phyloP scores from a whole-genome alignment of 2,113 vertebrate species.

The Hippocampus barbouri region DNA sequence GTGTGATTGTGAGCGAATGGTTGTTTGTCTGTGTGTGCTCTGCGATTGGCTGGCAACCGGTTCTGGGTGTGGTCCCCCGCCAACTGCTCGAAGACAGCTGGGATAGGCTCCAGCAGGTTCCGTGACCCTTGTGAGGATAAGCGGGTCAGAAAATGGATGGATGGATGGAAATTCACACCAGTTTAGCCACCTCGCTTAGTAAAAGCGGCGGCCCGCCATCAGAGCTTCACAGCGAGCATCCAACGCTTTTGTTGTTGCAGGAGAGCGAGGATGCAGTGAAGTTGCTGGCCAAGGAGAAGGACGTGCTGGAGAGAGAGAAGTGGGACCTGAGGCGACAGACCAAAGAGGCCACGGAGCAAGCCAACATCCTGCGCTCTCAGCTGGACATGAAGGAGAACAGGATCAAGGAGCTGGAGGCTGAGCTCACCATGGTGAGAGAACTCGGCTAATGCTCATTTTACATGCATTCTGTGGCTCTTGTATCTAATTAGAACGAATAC shows the following conservation, averaged over 20 bases:
- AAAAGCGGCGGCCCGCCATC: neutral
- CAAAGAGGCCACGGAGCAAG: slow-evolving; percentile 94
- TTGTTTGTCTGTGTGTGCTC: too few species aligned
- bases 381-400: slow-evolving; percentile 97
- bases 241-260: slow-evolving; percentile 56
- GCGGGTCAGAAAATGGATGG: too few species aligned
- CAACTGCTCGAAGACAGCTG: too few species aligned
- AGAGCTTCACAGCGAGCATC: neutral
- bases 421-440: slow-evolving; percentile 91
- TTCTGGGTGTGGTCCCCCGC: too few species aligned
- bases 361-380: slow-evolving; percentile 84
- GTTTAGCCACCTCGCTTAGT: neutral
- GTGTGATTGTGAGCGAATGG: too few species aligned
- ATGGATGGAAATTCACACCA: neutral
- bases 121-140: too few species aligned
- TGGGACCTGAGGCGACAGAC: slow-evolving; percentile 94
- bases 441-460: neutral
- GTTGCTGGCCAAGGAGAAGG: slow-evolving; percentile 91
- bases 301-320: slow-evolving; percentile 92
- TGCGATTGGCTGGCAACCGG: too few species aligned
- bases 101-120: too few species aligned
- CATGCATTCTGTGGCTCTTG: neutral
- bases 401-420: slow-evolving; percentile 97
- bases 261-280: slow-evolving; percentile 97
- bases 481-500: neutral